Percentiles rank a stretch among this genome's conserved stretches.
These are phyloP conservation scores for Ceratotherium simum DNA, from an alignment of 2,113 vertebrate species.

Conservation along the genomic window DNA sequence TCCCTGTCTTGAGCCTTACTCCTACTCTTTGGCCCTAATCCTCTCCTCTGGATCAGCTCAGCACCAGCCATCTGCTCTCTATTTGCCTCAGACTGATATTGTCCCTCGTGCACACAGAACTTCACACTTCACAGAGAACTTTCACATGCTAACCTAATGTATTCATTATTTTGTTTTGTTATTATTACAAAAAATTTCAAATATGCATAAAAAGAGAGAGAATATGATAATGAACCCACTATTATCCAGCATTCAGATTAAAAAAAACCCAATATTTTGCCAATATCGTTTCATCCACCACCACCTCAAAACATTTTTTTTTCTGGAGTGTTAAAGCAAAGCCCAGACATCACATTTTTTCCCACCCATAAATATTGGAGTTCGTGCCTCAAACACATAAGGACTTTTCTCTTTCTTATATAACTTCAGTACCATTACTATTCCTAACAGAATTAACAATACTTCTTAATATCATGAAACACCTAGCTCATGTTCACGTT, in stretches of 20 bases:
- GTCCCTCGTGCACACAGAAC: too few species aligned
- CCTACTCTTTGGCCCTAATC: not conserved
- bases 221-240: not conserved
- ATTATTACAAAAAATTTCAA: not conserved
- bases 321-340: constrained; percentile 2
- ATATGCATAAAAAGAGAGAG: not conserved
- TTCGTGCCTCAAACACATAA: not conserved
- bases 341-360: not conserved
- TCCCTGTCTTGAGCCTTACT: not conserved
- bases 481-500: not conserved
- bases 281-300: not conserved
- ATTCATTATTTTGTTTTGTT: not conserved
- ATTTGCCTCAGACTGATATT: not conserved
- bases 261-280: not conserved
- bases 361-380: not conserved
- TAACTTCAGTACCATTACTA: not conserved
- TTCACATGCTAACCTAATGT: not conserved
- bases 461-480: not conserved
- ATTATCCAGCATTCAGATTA: not conserved
- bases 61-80: not conserved
- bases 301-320: not conserved
- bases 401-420: not conserved
- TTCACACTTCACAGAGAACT: not conserved
- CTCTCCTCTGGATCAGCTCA: not conserved
- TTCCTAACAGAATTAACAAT: not conserved